These are phyloP conservation scores for Gymnoscopelus microlampas DNA, from an alignment of 2,797 vertebrate species.

Conservation along the genomic window DNA sequence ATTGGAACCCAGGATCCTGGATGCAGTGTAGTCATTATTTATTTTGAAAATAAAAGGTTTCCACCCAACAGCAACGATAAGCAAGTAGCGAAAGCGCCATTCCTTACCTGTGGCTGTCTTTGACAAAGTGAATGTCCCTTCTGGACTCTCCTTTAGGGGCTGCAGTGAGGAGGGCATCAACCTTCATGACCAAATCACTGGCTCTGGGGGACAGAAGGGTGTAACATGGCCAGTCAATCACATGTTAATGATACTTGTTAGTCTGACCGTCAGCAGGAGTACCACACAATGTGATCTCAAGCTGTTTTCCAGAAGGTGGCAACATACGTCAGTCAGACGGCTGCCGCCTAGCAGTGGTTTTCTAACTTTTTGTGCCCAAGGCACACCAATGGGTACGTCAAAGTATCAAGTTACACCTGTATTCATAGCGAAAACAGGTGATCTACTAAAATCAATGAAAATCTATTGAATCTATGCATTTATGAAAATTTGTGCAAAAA, in stretches of 20 bases:
- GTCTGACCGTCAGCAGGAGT: slow-evolving; percentile 27
- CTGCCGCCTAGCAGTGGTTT: not conserved
- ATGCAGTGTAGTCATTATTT: too few species aligned
- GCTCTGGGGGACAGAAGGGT: slow-evolving; percentile 72
- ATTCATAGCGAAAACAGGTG: too few species aligned
- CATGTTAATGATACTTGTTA: slow-evolving; percentile 37
- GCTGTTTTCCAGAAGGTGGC: slow-evolving; percentile 27
- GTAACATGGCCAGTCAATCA: slow-evolving; percentile 32
- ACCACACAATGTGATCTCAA: slow-evolving; percentile 25
- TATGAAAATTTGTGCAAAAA: too few species aligned
- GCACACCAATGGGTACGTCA: too few species aligned
- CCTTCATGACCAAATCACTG: slow-evolving; percentile 94
- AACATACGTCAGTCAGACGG: slow-evolving; percentile 15
- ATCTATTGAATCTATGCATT: too few species aligned
- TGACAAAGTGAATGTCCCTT: slow-evolving; percentile 83
- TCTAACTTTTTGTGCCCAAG: too few species aligned
- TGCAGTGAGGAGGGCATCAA: slow-evolving; percentile 89
- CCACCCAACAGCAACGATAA: not conserved
- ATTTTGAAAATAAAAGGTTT: not conserved
- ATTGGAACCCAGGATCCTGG: not conserved
- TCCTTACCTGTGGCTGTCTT: slow-evolving; percentile 88
- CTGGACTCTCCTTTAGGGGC: slow-evolving; percentile 85
- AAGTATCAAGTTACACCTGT: too few species aligned
- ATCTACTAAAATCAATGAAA: too few species aligned
- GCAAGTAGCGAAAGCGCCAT: slow-evolving; percentile 5